A percentile compares a stretch with the other conserved stretches of the same genome.
These are phyloP conservation scores for Epinephelus awoara DNA, from an alignment of 2,797 vertebrate species.

Conservation along the genomic window DNA sequence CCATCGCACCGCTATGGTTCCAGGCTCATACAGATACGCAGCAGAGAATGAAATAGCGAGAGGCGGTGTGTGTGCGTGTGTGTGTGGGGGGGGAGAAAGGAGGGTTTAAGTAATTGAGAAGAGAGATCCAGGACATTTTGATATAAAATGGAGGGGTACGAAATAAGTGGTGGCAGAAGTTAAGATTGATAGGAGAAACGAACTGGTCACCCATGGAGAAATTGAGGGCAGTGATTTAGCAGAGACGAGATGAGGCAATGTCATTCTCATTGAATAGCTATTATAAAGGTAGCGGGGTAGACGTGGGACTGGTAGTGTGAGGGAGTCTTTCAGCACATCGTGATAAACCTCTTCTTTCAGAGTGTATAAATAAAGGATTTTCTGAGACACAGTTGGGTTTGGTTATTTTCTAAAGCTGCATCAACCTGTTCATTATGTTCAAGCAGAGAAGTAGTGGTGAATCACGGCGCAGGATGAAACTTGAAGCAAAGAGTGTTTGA, in stretches of 20 bases:
- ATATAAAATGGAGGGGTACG: conserved; percentile 43
- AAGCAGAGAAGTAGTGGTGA: neutral
- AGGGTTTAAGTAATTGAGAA: conserved; percentile 37
- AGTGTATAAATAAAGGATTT: conserved; percentile 8
- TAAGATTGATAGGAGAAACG: conserved; percentile 62
- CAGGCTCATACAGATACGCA: conserved; percentile 27
- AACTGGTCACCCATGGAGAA: conserved; percentile 60
- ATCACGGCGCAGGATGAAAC: conserved; percentile 10
- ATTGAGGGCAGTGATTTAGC: conserved; percentile 78
- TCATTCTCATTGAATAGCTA: conserved; percentile 57
- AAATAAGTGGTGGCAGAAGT: conserved; percentile 58
- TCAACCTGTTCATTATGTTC: conserved; percentile 14
- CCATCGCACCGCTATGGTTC: conserved; percentile 46
- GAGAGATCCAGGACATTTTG: conserved; percentile 36
- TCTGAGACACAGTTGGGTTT: conserved; percentile 8
- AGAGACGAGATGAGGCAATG: conserved; percentile 60
- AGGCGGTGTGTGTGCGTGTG: neutral
- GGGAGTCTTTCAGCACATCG: conserved; percentile 30
- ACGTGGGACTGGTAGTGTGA: conserved; percentile 7
- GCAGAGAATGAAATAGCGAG: conserved; percentile 10
- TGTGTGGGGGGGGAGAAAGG: neutral
- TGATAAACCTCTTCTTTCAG: conserved; percentile 6
- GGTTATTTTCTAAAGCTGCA: conserved; percentile 26
- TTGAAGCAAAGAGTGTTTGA: neutral
- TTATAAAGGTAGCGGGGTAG: conserved; percentile 41